phyloP scores from a whole-genome alignment of 2,797 vertebrate species.

The Hybognathus amarus region DNA sequence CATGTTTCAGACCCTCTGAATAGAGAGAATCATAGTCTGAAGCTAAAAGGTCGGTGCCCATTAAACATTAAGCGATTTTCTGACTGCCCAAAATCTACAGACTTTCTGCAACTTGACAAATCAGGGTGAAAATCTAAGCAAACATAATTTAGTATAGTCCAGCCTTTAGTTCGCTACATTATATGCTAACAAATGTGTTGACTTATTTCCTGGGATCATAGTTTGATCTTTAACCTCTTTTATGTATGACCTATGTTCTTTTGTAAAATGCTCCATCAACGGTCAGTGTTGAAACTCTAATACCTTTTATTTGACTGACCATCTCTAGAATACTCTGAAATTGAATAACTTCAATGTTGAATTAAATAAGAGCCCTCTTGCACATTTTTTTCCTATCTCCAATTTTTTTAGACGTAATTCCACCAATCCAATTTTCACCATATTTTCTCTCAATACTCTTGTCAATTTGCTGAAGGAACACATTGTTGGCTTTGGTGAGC shows the following conservation, averaged over 20 bases:
- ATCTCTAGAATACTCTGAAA: slow-evolving; percentile 71
- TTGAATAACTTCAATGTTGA: slow-evolving; percentile 79
- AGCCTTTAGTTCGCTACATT: not conserved
- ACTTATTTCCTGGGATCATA: slow-evolving; percentile 7
- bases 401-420: slow-evolving; percentile 75
- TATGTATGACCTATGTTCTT: slow-evolving; percentile 13
- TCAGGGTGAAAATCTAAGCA: not conserved
- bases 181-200: not conserved
- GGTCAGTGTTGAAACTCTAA: slow-evolving; percentile 25
- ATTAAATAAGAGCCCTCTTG: slow-evolving; percentile 78
- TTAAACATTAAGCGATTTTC: not conserved
- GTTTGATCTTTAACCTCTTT: slow-evolving; percentile 18
- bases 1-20: not conserved
- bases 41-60: not conserved
- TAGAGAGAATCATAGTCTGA: not conserved
- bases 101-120: not conserved
- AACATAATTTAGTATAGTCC: not conserved
- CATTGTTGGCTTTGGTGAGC: slow-evolving; percentile 59
- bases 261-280: slow-evolving; percentile 1
- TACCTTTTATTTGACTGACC: slow-evolving; percentile 73
- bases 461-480: slow-evolving; percentile 76
- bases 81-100: not conserved
- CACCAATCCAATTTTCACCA: slow-evolving; percentile 80
- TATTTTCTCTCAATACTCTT: slow-evolving; percentile 83
- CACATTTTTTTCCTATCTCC: slow-evolving; percentile 64